phyloP scores from a whole-genome alignment of 1,140 invertebrate species.

The Lordiphosa stackelbergi region DNA sequence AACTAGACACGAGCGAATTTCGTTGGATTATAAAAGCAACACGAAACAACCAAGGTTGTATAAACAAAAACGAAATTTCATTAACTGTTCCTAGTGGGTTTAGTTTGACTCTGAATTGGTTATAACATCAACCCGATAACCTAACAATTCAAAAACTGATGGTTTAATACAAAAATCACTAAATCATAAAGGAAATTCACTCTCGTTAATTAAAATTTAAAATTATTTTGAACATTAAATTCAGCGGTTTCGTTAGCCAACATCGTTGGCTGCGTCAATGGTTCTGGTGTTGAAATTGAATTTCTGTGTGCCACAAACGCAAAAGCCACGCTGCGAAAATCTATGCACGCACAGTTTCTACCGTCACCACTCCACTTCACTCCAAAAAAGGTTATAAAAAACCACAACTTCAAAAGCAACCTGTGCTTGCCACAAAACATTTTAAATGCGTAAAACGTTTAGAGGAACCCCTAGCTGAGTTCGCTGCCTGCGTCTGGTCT shows the following conservation, averaged over 20 bases:
- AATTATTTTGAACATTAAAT: slow-evolving; percentile 46
- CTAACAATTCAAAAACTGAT: too few relatives aligned
- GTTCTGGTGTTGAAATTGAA: slow-evolving; percentile 57
- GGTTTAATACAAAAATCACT: too few relatives aligned
- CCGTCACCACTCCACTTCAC: not conserved
- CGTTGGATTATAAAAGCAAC: too few relatives aligned
- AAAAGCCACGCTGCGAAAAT: slow-evolving; percentile 56
- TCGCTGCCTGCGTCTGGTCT: not conserved
- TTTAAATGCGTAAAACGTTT: slow-evolving; percentile 62
- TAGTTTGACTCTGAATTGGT: too few relatives aligned
- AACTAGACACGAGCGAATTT: too few relatives aligned
- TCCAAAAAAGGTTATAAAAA: not conserved
- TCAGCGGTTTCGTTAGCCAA: slow-evolving; percentile 29
- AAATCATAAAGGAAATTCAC: too few relatives aligned
- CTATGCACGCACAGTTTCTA: slow-evolving; percentile 39
- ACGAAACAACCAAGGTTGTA: too few relatives aligned
- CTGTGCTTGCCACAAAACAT: slow-evolving; percentile 52
- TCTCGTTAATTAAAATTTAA: too few relatives aligned
- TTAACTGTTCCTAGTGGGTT: too few relatives aligned
- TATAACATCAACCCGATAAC: too few relatives aligned
- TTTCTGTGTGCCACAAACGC: slow-evolving; percentile 58
- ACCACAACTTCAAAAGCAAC: slow-evolving; percentile 34
- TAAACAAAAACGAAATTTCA: too few relatives aligned
- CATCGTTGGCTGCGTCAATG: slow-evolving; percentile 21
- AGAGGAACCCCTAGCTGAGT: slow-evolving; percentile 18